phyloP scores from a whole-genome alignment of 2,888 invertebrate species.

The Zelleria hepariella region DNA sequence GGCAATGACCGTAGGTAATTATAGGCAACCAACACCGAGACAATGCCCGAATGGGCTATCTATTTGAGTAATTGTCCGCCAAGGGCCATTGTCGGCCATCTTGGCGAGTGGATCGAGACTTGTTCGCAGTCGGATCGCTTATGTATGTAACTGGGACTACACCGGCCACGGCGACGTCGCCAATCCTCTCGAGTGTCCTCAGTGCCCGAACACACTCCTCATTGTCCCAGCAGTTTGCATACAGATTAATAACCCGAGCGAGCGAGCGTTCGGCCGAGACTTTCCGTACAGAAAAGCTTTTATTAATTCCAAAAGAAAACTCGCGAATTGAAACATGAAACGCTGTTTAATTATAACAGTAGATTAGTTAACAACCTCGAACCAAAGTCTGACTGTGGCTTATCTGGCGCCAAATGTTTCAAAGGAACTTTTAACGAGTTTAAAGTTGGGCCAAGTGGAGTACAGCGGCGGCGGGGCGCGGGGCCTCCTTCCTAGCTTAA shows the following conservation, averaged over 20 bases:
- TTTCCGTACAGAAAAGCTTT: not conserved
- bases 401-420: slow-evolving; percentile 71
- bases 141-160: slow-evolving; percentile 37
- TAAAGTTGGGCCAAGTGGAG: slow-evolving; percentile 68
- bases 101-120: slow-evolving; percentile 65
- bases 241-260: not conserved
- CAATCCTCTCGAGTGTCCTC: not conserved
- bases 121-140: slow-evolving; percentile 57
- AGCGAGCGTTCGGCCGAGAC: too few species aligned
- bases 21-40: slow-evolving; percentile 47
- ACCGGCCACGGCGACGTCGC: not conserved
- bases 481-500: slow-evolving; percentile 51
- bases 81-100: slow-evolving; percentile 71
- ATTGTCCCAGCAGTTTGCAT: not conserved
- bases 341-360: slow-evolving; percentile 64
- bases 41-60: slow-evolving; percentile 70
- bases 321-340: slow-evolving; percentile 36
- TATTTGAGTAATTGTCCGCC: slow-evolving; percentile 72
- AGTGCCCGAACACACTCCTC: not conserved
- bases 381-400: slow-evolving; percentile 65
- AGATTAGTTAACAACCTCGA: slow-evolving; percentile 67
- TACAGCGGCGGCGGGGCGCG: slow-evolving; percentile 43
- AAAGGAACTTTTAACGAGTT: slow-evolving; percentile 72
- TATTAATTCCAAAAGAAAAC: slow-evolving; percentile 14
- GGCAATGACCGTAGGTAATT: slow-evolving; percentile 27